Base-by-base conservation (phyloP, 2,888 invertebrate genomes). In the Mythimna ferrago region DNA sequence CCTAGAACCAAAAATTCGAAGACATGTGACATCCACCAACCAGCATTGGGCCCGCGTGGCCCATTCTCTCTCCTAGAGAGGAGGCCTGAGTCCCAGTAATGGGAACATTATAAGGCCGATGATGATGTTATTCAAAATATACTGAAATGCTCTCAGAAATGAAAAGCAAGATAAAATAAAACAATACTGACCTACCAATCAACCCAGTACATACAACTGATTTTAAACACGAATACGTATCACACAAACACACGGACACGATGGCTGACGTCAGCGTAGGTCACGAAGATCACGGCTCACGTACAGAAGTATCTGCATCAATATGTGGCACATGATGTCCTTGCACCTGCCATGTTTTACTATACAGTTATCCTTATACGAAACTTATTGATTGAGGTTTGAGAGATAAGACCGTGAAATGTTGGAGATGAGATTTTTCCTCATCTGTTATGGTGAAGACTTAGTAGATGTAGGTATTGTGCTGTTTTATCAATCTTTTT, bases 241-340 rank as follows among this genome's bases (percentile, higher is more conserved):
- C 14, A 35, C 19, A 54, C 14, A 44, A 21, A 26, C 38, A 51
- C 51, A 58, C 16, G 11, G 0, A 54, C 26, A 19, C 7, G 41
- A 26, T 2, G 5, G 41, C 16, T 80, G 69, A 80, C 80, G 80
- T 82, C 48, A 78, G 19, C 32, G 41, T 61, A 82, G 82, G 79
- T 82, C 78, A 82, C 53, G 57, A 56, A 78, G 79, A 73, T 80
- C 83, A 82, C 73, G 83, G 83, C 60, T 70, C 53, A 44, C 21
- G n/a, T 61, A 73, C 66, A 0, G n/a, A 65, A 26, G 60, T 68
- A 32, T 51, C 51, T 71, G 19, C 32, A 57, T 54, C 7, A 21
- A 5, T 64, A 57, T 26, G 61, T 73, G n/a, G 21, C 41, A 48
- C 35, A 7, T 14, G 6, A 6, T 60, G 85, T 70, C 82, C 85